Base-by-base conservation (phyloP, 2,113 vertebrate genomes). In the Glaucomys volans region DNA sequence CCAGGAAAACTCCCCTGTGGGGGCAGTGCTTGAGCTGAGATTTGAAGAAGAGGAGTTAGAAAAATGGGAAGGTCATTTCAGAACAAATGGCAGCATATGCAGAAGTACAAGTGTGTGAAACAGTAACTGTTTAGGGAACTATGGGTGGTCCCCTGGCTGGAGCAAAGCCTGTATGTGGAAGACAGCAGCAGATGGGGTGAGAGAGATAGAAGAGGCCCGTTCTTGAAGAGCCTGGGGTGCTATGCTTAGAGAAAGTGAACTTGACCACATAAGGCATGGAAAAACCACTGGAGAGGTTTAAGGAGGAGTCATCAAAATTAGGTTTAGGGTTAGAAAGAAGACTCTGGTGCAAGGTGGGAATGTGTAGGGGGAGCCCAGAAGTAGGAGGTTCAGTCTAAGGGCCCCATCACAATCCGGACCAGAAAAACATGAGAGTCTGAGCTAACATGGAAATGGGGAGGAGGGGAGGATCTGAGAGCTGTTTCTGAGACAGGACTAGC, bases 1-100 rank as follows among this genome's bases (percentile, higher is more conserved):
- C 18, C 47, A 79, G 84, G 76, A 95, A 66, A 57, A 13, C n/a
- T 81, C 57, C 54, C 24, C n/a, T 77, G 30, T 1, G 32, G 40
- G 42, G 20, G 42, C 37, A 35, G 10, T 26, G 11, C 50, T 86
- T 0, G 10, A 93, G 35, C 57, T 75, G 77, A 71, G 44, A 84
- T 94, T 86, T 94, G 54, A 75, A 91, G 86, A 88, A 88, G 35
- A 74, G 52, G 16, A 88, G 54, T 62, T 88, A 89, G 28, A 14
- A 67, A 95, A 95, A 95, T 42, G 17, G 92, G 94, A 94, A 95
- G 67, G 52, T 93, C 74, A 71, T 66, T 89, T 67, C 50, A 87
- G 87, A 79, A 18, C 44, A 66, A 37, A n/a, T 1, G 67, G 50
- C 59, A 12, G 16, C 17, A 12, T 4, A 11, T 32, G 6, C 42